phyloP scores from a whole-genome alignment of 2,888 invertebrate species.

The Drosophila differens region DNA sequence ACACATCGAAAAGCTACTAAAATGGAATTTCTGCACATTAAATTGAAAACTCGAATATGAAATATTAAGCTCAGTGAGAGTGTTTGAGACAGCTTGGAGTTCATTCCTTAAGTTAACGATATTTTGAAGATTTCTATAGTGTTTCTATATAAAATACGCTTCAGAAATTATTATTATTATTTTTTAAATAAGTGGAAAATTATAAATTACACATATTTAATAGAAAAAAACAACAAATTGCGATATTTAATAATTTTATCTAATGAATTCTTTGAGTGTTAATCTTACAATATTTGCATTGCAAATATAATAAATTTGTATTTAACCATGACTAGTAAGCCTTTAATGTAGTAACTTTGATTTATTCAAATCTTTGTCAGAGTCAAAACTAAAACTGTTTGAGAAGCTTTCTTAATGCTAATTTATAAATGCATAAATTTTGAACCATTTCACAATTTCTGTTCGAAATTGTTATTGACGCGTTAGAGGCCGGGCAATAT shows the following conservation, averaged over 20 bases:
- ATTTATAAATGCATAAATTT: slow-evolving; percentile 1
- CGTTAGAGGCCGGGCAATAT: slow-evolving; percentile 50
- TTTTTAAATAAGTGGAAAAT: neutral
- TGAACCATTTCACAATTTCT: slow-evolving; percentile 14
- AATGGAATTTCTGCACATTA: neutral
- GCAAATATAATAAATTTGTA: neutral
- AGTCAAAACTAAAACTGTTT: neutral
- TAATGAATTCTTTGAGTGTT: neutral
- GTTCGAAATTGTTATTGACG: slow-evolving; percentile 31
- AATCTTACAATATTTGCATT: neutral
- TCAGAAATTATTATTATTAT: neutral
- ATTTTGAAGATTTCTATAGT: neutral
- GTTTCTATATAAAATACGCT: neutral
- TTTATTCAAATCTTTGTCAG: neutral
- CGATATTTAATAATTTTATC: neutral
- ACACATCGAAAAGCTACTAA: neutral
- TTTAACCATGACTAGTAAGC: neutral
- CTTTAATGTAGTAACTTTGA: neutral
- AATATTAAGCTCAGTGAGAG: neutral
- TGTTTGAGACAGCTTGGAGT: neutral
- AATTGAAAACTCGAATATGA: neutral
- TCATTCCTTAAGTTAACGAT: too few species aligned
- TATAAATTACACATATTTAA: neutral
- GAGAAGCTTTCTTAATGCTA: neutral
- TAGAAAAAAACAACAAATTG: neutral